phyloP scores from a whole-genome alignment of 2,888 invertebrate genomes.

The Calephelis perditalis region DNA sequence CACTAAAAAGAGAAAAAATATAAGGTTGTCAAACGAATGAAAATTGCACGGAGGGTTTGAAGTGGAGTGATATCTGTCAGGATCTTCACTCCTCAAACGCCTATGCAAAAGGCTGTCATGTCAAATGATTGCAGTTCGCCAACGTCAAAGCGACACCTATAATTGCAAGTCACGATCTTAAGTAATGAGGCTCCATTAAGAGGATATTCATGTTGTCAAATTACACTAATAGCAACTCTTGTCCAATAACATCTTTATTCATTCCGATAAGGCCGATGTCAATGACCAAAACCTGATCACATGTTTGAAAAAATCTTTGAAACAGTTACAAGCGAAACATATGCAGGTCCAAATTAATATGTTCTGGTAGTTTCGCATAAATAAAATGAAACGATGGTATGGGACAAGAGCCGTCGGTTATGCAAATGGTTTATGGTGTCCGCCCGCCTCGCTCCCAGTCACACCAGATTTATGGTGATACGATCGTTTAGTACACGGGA shows the following conservation, averaged over 20 bases:
- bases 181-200: conserved; percentile 7
- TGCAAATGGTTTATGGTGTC: conserved; percentile 52
- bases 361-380: conserved; percentile 31
- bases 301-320: background rate
- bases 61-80: no score
- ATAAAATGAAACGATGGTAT: conserved; percentile 43
- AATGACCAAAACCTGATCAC: background rate
- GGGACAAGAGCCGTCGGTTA: conserved; percentile 44
- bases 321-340: conserved; percentile 16
- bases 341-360: conserved; percentile 28
- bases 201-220: conserved; percentile 5
- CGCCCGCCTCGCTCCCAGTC: conserved; percentile 32
- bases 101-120: background rate
- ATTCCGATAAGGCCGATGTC: background rate
- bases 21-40: no score
- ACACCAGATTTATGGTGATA: conserved; percentile 42
- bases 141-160: background rate
- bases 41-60: no score
- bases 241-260: background rate
- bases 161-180: background rate
- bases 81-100: background rate
- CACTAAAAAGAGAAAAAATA: no score
- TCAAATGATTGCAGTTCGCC: background rate
- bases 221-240: background rate
- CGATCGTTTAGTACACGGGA: conserved; percentile 16